Percentiles rank a stretch among this genome's conserved stretches.
phyloP scores from a whole-genome alignment of 2,888 invertebrate species.

The Argynnis bischoffii region DNA sequence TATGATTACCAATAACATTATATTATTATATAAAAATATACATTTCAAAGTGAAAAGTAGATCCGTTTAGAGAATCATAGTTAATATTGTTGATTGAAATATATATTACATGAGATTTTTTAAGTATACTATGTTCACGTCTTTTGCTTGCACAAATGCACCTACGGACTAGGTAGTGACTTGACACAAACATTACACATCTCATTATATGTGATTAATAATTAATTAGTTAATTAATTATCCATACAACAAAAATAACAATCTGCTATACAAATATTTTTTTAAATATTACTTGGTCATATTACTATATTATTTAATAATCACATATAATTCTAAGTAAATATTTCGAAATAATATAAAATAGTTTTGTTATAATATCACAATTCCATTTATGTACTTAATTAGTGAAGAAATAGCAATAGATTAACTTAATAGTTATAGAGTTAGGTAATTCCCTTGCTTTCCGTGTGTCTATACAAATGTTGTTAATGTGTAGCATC shows the following conservation, averaged over 20 bases:
- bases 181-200: constrained; percentile 6
- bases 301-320: neutral
- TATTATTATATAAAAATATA: constrained; percentile 9
- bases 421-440: constrained; percentile 60
- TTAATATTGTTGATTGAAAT: constrained; percentile 56
- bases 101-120: constrained; percentile 39
- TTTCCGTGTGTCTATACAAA: constrained; percentile 44
- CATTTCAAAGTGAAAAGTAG: constrained; percentile 39
- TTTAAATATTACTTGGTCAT: neutral
- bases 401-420: constrained; percentile 63
- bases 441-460: constrained; percentile 51
- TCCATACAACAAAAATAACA: neutral
- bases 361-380: constrained; percentile 36
- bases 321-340: constrained; percentile 14
- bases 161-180: constrained; percentile 39
- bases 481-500: constrained; percentile 29
- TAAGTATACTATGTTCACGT: constrained; percentile 45
- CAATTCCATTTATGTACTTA: constrained; percentile 69
- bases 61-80: constrained; percentile 56
- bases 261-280: too few relatives aligned
- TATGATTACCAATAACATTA: neutral
- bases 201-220: constrained; percentile 2
- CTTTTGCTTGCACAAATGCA: constrained; percentile 50
- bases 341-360: constrained; percentile 20
- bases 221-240: neutral